Evolutionary conservation across 2,113 vertebrate species (phyloP).

Genomic region (Pyrgilauda ruficollis): DNA sequence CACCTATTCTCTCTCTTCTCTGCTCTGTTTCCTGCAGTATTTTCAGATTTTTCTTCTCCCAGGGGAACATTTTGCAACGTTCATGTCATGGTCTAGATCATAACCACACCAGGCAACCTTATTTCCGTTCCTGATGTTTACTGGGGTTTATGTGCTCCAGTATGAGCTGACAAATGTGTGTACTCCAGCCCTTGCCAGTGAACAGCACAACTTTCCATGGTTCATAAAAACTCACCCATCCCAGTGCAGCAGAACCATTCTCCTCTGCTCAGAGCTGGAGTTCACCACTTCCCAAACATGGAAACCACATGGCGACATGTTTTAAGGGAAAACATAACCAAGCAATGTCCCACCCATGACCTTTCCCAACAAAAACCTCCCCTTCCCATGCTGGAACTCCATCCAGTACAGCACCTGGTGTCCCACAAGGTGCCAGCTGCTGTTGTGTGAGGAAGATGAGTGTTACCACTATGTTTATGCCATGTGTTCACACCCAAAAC

Average conservation of each 20-base stretch:
- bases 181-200: neutral
- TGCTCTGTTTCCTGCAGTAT: neutral
- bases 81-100: conserved; percentile 19
- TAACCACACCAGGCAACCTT: conserved; percentile 37
- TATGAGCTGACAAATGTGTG: conserved; percentile 50
- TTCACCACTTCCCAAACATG: neutral
- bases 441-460: neutral
- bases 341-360: neutral
- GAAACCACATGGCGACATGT: conserved; percentile 9
- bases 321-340: conserved; percentile 24
- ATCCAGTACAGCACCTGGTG: neutral
- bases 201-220: conserved; percentile 40
- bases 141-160: neutral
- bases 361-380: neutral
- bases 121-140: conserved; percentile 42
- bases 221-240: conserved; percentile 47
- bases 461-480: neutral
- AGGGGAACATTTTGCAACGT: neutral
- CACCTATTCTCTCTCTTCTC: neutral
- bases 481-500: neutral
- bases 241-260: neutral
- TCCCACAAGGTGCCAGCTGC: neutral
- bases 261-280: conserved; percentile 1
- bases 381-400: neutral
- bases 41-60: conserved; percentile 21